These are phyloP conservation scores for Melieria crassipennis DNA, from an alignment of 2,888 invertebrate species.

Conservation along the genomic window DNA sequence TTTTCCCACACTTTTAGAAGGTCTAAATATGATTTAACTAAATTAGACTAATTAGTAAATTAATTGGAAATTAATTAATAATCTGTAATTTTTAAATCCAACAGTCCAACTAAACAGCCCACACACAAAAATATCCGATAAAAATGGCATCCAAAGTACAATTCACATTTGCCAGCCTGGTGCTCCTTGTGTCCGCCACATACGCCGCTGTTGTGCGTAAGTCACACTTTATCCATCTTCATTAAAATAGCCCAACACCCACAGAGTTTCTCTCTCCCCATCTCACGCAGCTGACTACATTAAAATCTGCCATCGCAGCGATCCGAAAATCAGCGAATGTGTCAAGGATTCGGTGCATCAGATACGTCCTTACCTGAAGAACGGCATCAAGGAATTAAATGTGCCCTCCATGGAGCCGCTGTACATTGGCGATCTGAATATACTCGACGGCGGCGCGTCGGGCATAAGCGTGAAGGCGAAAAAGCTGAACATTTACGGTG, in stretches of 20 bases:
- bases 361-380: conserved; percentile 70
- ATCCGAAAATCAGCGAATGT: conserved; percentile 72
- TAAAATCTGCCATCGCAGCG: conserved; percentile 74
- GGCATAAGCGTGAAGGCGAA: conserved; percentile 64
- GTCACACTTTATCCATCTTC: conserved; percentile 34
- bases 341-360: conserved; percentile 71
- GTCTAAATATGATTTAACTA: too few species aligned
- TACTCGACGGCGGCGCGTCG: conserved; percentile 70
- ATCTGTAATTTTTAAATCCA: too few species aligned
- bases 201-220: conserved; percentile 53
- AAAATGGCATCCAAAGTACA: conserved; percentile 18
- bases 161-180: conserved; percentile 37
- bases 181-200: conserved; percentile 30
- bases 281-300: conserved; percentile 72
- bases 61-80: too few species aligned
- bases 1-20: too few species aligned
- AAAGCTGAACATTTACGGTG: conserved; percentile 74
- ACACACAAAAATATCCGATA: background rate
- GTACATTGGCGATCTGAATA: conserved; percentile 72
- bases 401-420: conserved; percentile 80
- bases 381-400: conserved; percentile 75
- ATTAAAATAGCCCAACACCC: background rate
- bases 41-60: too few species aligned
- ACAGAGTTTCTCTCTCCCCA: background rate
- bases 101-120: too few species aligned